Conservation (phyloP, 2,113 vertebrate genomes). For the Sceloporus tristichus region DNA sequence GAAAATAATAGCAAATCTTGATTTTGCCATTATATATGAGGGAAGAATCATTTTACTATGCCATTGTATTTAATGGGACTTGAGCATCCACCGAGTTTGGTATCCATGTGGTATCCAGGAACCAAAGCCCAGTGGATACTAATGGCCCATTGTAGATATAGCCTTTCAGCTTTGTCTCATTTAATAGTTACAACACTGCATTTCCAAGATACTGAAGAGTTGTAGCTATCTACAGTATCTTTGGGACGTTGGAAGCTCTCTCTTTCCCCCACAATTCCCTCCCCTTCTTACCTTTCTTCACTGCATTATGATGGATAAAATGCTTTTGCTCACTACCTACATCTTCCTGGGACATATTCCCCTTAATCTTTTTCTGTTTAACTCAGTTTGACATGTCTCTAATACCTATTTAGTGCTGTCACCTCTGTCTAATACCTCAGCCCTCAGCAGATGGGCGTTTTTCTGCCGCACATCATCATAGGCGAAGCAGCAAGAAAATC, state of each 20-base stretch:
- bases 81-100: no score
- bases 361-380: constrained; percentile 67
- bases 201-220: constrained; percentile 63
- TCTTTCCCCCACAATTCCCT: constrained; percentile 21
- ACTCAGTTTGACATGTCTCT: constrained; percentile 70
- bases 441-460: constrained; percentile 63
- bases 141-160: constrained; percentile 21
- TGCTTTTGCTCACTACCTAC: constrained; percentile 28
- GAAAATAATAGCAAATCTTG: no score
- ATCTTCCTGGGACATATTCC: constrained; percentile 55
- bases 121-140: no score
- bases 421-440: constrained; percentile 66
- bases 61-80: no score
- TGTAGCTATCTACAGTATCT: constrained; percentile 38
- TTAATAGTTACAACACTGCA: constrained; percentile 54
- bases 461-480: constrained; percentile 51
- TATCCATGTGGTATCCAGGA: no score
- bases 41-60: no score
- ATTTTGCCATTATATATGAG: no score
- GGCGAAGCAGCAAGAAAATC: constrained; percentile 58
- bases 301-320: constrained; percentile 64
- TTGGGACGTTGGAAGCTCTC: constrained; percentile 47
- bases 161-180: constrained; percentile 63
- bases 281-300: constrained; percentile 32
- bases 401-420: constrained; percentile 73